Percentiles rank a stretch among this genome's conserved stretches.
Conservation (phyloP, 2,888 invertebrate genomes). For the Tetanocera ferruginea region DNA sequence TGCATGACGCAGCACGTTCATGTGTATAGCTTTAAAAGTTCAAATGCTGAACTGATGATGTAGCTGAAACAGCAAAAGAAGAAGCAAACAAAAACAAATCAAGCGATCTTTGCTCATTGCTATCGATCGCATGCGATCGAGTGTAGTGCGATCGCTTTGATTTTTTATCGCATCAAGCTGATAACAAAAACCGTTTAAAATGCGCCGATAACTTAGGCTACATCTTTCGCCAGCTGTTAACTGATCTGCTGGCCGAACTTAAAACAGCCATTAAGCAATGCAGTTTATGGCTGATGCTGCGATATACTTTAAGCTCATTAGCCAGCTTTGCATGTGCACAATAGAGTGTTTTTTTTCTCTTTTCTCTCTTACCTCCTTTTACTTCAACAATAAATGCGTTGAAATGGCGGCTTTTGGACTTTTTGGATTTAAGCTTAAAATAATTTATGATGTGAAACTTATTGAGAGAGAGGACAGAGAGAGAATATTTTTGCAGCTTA, state of each 20-base stretch:
- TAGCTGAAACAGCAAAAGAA: no score
- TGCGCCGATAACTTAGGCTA: not conserved
- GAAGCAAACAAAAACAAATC: no score
- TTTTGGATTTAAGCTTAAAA: not conserved
- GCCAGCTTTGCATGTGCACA: not conserved
- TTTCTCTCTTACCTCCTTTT: no score
- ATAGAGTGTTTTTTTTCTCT: not conserved
- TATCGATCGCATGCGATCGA: not conserved
- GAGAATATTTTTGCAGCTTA: not conserved
- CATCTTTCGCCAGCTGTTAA: conserved; percentile 11
- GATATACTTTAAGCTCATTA: not conserved
- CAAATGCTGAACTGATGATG: no score
- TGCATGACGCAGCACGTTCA: no score
- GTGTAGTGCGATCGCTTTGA: not conserved
- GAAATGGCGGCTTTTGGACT: no score
- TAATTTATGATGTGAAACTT: conserved; percentile 18
- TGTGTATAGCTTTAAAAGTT: no score
- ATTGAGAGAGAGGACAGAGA: not conserved
- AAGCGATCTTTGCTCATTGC: no score
- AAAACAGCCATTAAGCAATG: not conserved
- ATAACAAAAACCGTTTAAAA: not conserved
- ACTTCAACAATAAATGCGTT: no score
- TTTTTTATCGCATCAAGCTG: not conserved
- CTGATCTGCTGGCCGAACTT: no score
- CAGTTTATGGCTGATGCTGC: not conserved